phyloP scores from a whole-genome alignment of 2,113 vertebrate species.

The Hemiprocne comata region DNA sequence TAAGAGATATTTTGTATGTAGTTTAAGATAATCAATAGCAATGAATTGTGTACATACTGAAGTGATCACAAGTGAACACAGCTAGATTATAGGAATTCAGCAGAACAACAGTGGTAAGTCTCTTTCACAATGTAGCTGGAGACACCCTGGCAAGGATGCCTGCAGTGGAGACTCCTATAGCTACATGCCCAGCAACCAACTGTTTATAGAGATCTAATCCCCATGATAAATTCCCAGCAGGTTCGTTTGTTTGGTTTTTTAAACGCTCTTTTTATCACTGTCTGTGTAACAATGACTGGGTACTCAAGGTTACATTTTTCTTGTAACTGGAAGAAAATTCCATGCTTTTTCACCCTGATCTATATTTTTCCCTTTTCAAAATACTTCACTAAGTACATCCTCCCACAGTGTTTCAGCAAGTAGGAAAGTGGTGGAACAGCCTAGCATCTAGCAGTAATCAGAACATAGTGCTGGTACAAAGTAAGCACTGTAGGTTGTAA shows the following conservation, averaged over 20 bases:
- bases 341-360: slow-evolving; percentile 10
- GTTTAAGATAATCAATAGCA: background rate
- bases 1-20: background rate
- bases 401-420: slow-evolving; percentile 55
- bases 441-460: slow-evolving; percentile 17
- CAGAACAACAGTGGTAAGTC: background rate
- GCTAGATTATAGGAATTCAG: background rate
- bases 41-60: background rate
- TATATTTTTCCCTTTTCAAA: slow-evolving; percentile 45
- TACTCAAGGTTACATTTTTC: background rate
- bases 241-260: background rate
- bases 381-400: slow-evolving; percentile 33
- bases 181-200: background rate
- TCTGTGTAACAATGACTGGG: background rate
- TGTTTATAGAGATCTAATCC: background rate
- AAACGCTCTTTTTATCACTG: background rate
- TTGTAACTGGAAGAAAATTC: background rate
- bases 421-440: background rate
- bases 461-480: background rate
- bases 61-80: background rate
- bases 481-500: slow-evolving; percentile 43
- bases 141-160: background rate
- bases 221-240: background rate
- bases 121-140: background rate
- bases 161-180: background rate